These are phyloP conservation scores for Danio choprae DNA, from an alignment of 2,797 vertebrate species.

Conservation along the genomic window DNA sequence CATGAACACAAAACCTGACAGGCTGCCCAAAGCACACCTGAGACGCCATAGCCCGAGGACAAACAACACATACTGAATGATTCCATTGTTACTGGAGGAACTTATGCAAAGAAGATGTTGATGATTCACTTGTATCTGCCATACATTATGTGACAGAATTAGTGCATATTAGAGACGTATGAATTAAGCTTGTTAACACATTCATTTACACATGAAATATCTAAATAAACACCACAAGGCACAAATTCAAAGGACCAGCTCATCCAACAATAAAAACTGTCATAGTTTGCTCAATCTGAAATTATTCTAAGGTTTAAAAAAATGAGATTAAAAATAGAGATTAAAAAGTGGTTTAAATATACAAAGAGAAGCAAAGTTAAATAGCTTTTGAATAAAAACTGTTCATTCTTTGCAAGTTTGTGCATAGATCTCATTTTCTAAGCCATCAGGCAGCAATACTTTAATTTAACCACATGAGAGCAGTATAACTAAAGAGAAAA, in stretches of 20 bases:
- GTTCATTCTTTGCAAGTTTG: not conserved
- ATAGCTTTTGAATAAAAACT: not conserved
- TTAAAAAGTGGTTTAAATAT: not conserved
- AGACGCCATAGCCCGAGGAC: conserved; percentile 19
- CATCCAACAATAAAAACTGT: not conserved
- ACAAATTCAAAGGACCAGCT: not conserved
- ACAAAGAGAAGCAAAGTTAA: not conserved
- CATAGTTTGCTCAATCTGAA: not conserved
- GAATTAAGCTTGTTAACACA: not conserved
- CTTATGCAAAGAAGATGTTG: conserved; percentile 5
- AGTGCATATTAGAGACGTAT: not conserved
- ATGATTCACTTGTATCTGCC: not conserved
- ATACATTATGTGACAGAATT: not conserved
- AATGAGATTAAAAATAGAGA: too few species aligned
- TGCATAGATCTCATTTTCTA: not conserved
- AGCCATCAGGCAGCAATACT: conserved; percentile 13
- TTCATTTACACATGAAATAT: not conserved
- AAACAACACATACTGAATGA: conserved; percentile 4
- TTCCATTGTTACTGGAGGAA: conserved; percentile 16
- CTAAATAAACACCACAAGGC: not conserved
- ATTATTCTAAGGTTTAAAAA: not conserved
- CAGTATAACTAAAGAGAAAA: conserved; percentile 44
- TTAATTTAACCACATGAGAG: conserved; percentile 50
- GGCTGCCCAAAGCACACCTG: conserved; percentile 25
- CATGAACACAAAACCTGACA: conserved; percentile 27